Conservation (phyloP, 92 coral and sea anemone genomes). For the Pocillopora grandis region DNA sequence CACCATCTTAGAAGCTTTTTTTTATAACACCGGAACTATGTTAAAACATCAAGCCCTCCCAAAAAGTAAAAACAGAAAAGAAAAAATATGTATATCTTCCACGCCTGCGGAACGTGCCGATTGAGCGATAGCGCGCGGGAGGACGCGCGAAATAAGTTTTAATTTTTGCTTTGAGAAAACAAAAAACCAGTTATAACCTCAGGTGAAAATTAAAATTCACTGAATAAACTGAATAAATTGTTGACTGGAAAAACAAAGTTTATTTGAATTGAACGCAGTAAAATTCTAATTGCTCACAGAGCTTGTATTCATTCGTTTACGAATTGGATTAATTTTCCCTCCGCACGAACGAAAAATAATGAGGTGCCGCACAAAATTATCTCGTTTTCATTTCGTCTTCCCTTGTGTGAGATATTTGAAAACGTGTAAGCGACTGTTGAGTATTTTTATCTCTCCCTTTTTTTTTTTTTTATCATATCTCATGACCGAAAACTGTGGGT, state of each 20-base stretch:
- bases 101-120: no score
- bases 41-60: background rate
- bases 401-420: background rate
- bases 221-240: background rate
- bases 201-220: background rate
- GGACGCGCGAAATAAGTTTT: no score
- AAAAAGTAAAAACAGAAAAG: no score
- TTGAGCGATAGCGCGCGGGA: no score
- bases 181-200: background rate
- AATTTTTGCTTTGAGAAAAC: background rate
- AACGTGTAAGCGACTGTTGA: no score
- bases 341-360: background rate
- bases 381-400: background rate
- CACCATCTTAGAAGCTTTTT: background rate
- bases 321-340: background rate
- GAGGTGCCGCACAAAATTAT: background rate
- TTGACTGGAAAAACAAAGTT: background rate
- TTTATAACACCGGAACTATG: slow-evolving; percentile 29
- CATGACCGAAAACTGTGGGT: background rate
- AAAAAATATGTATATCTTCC: no score
- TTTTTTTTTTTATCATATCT: no score
- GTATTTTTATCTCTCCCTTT: no score
- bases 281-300: background rate
- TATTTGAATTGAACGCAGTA: background rate
- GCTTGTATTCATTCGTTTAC: background rate